Base-by-base conservation (phyloP, 2,888 invertebrate genomes). In the Thelaira solivaga region DNA sequence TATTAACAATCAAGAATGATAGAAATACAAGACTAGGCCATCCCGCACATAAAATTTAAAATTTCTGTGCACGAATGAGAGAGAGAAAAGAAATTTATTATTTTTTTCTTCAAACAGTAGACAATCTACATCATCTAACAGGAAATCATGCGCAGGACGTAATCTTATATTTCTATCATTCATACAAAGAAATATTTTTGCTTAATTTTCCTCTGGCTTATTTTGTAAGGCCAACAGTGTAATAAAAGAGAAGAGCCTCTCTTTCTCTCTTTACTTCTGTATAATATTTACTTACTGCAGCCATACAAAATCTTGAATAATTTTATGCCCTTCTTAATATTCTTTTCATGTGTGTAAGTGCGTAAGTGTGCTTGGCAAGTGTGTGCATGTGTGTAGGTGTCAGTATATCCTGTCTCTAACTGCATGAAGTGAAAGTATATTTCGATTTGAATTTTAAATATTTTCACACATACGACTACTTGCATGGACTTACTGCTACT, bases 361-460 rank as follows among this genome's bases (percentile, higher is more conserved):
- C n/a, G n/a, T n/a, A n/a, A n/a, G 10, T 18, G 6, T 13, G 39
- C 10, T 18, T 61, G 51, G n/a, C n/a, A n/a, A 2, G n/a, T 62
- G 45, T 49, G 13, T 39, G 29, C 47, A 36, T 53, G 13, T 41
- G 55, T 61, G 55, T 64, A 29, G 39, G 49, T 45, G 59, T 65
- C 20, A 11, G 62, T 55, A 31, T 39, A 41, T 62, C 39, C 49
- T 49, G 18, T 36, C 41, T 29, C 47, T 41, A 49, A 47, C 47
- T 13, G 43, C 53, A 65, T 74, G 78, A 31, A 78, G 78, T 74
- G 78, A 69, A 74, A 78, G 78, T 74, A 69, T 47, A 74, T 74
- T 57, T 69, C 31, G 47, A 64, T 69, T 69, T 69, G 57, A 51
- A 69, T 59, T 64, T 64, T 24, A 69, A 57, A 67, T 57, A 67